Percentiles rank a stretch among this genome's conserved stretches.
phyloP scores from a whole-genome alignment of 2,113 vertebrate species.

The Stigmatopora argus region DNA sequence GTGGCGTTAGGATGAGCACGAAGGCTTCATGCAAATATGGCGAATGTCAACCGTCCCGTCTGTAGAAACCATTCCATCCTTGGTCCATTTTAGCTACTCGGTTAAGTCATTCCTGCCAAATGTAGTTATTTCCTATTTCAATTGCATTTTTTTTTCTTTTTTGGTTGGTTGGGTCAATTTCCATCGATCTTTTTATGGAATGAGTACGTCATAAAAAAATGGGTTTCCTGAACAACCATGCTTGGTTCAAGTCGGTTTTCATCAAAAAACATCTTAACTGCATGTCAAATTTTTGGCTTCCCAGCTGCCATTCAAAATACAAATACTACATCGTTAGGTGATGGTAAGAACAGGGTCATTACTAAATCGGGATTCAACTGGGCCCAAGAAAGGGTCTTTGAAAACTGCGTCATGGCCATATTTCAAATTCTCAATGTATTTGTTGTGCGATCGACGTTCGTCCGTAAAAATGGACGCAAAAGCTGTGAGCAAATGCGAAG shows the following conservation, averaged over 20 bases:
- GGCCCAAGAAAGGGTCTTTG: not conserved
- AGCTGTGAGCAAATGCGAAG: not conserved
- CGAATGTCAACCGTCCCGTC: conserved; percentile 29
- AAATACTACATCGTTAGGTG: not conserved
- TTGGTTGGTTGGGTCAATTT: conserved; percentile 4
- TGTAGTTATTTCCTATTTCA: not conserved
- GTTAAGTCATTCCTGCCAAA: not conserved
- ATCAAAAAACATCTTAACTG: not conserved
- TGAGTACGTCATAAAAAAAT: not conserved
- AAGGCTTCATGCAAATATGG: conserved; percentile 48
- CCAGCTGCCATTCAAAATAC: not conserved
- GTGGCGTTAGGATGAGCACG: conserved; percentile 31
- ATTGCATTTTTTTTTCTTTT: not conserved
- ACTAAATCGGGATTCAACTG: not conserved
- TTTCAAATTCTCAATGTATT: conserved; percentile 33
- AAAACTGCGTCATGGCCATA: conserved; percentile 6
- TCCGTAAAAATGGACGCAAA: not conserved
- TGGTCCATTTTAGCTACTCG: not conserved
- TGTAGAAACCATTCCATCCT: conserved; percentile 11
- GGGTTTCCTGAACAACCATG: not conserved
- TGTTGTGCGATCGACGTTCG: conserved; percentile 14
- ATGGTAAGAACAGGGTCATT: not conserved
- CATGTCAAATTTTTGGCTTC: not conserved
- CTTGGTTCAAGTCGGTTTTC: conserved; percentile 2
- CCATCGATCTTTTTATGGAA: not conserved